Evolutionary conservation across 2,113 vertebrate genomes (phyloP), one percentile per base, ranked within the genome.

Genomic region (Pygoscelis adeliae): DNA sequence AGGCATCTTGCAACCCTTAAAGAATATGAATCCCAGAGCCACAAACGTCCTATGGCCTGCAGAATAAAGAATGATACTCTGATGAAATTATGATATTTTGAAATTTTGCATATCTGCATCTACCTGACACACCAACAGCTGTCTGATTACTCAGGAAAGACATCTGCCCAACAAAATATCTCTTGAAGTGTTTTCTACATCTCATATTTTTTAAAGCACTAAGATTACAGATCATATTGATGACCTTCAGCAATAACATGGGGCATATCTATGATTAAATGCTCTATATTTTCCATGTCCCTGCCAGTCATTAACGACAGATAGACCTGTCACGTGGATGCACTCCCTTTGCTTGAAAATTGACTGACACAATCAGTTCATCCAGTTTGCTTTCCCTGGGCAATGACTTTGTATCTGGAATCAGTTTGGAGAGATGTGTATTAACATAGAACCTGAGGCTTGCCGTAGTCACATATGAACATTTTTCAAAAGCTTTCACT

Each of bases 281-380:
- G 15, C 11, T 49, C 38, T 36, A 3, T 47, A 21, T 55, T 58
- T 71, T 19, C n/a, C 47, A 8, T 1, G 4, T 50, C 18, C 23
- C 23, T 56, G 27, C 14, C 22, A 14, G 8, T 29, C 2, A 3
- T 22, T 38, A 62, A 36, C 0, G 1, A 52, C 18, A 72, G 56
- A 19, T 3, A 53, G 62, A 80, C 23, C 42, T 50, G 23, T 38
- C 53, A n/a, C 0, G 0, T 5, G 17, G 49, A 80, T 1, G 2
- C 30, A 11, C 20, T 38, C 11, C 22, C 26, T 76, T 71, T 42
- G 7, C 34, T 70, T 38, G 36, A 69, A 56, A 69, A 42, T 11
- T 34, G 25, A 63, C 32, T 26, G 55, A 46, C 47, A 50, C 42
- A 32, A 40, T 46, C 47, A 46, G 32, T 13, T 56, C 30, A 18